Conservation (phyloP, 2,113 vertebrate genomes). For the Tragelaphus imberbis region DNA sequence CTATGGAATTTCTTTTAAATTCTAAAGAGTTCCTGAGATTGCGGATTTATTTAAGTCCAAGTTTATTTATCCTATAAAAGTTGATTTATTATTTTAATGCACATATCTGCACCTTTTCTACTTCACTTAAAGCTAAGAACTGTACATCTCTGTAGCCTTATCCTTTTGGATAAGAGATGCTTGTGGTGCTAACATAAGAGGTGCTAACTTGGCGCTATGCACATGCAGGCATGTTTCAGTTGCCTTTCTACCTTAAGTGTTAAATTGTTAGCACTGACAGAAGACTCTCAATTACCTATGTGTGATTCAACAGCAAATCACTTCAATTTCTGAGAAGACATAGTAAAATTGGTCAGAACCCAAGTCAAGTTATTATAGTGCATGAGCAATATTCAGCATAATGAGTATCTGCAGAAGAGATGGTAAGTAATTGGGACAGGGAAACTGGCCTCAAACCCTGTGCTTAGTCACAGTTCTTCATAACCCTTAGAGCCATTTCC, state of each 20-base stretch:
- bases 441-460: not conserved
- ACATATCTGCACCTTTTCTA: not conserved
- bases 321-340: not conserved
- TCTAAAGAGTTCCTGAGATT: not conserved
- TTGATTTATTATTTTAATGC: not conserved
- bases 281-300: not conserved
- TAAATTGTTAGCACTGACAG: not conserved
- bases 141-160: not conserved
- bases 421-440: not conserved
- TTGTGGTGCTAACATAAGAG: not conserved
- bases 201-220: not conserved
- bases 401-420: slow-evolving; percentile 4
- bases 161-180: not conserved
- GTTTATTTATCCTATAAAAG: not conserved
- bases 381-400: not conserved
- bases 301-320: not conserved
- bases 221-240: not conserved
- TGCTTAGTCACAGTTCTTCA: not conserved
- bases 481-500: not conserved
- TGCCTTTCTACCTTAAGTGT: not conserved
- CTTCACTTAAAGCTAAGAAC: not conserved
- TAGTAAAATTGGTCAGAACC: not conserved
- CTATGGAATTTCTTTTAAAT: not conserved
- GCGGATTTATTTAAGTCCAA: not conserved
- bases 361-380: not conserved